Evolutionary conservation across 1,140 invertebrate genomes (phyloP).

Genomic region (Temnothorax curvispinosus): DNA sequence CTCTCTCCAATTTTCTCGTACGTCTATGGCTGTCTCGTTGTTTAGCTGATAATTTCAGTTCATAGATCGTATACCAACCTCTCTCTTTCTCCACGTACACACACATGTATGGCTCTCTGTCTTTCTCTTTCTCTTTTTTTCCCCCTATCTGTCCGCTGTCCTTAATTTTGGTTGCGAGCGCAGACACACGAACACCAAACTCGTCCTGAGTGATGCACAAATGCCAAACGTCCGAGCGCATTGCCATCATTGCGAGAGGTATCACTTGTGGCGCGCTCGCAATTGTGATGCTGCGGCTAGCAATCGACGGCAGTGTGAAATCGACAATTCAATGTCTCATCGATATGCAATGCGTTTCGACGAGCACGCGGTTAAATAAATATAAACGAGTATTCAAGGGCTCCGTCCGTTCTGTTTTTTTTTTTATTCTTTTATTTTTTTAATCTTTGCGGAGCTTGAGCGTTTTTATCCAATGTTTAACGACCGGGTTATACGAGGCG

Average conservation of each 20-base stretch:
- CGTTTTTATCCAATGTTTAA: slow-evolving; percentile 13
- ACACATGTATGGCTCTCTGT: slow-evolving; percentile 36
- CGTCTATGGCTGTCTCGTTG: slow-evolving; percentile 61
- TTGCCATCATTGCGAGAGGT: slow-evolving; percentile 19
- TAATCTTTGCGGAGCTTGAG: neutral
- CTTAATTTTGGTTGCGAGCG: slow-evolving; percentile 50
- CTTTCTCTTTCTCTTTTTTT: neutral
- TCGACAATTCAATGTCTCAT: neutral
- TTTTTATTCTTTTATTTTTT: no score
- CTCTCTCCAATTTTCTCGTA: slow-evolving; percentile 17
- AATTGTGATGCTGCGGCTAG: slow-evolving; percentile 11
- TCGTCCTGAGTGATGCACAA: slow-evolving; percentile 50
- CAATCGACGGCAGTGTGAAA: neutral
- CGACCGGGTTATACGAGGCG: neutral
- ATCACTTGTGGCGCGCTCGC: neutral
- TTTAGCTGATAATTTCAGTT: slow-evolving; percentile 62
- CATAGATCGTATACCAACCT: slow-evolving; percentile 35
- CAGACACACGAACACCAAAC: slow-evolving; percentile 68
- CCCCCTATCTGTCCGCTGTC: neutral
- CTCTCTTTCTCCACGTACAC: neutral
- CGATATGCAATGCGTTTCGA: slow-evolving; percentile 13
- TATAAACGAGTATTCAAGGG: slow-evolving; percentile 11
- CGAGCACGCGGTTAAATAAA: slow-evolving; percentile 10
- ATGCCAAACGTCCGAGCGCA: slow-evolving; percentile 63
- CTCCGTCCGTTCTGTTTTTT: neutral